Base-by-base conservation (phyloP, 2,797 vertebrate species). In the Serranus cabrilla region DNA sequence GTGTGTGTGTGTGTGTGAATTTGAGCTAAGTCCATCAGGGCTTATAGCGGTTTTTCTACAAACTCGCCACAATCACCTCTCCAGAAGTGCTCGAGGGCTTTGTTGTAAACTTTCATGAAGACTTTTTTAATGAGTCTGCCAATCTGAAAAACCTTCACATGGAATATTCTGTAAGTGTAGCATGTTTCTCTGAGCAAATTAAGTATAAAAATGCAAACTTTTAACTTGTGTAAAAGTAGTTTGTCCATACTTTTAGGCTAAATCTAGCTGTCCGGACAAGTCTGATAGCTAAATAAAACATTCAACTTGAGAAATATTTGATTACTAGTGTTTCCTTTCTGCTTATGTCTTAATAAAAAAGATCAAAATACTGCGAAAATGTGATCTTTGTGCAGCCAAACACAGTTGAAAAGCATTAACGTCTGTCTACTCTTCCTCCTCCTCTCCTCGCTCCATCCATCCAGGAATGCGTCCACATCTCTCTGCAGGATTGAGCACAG, bases 401-500 rank as follows among this genome's bases (percentile, higher is more conserved):
- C 45, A 45, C 11, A 47, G 31, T 4, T 59, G 10, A 78, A 40
- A 11, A 45, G 13, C 50, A 55, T 46, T 4, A 56, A 16, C 62
- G 40, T 42, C n/a, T 11, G 13, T 73, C 40, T 50, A 2, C 42
- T 16, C 31, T 27, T 73, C 46, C 57, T 18, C 42, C 42, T 37
- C 37, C 39, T 43, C 11, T 64, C n/a, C 34, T 60, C 63, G 4
- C 55, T 43, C 64, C 13, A 56, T 60, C 72, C 62, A 31, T 84
- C 58, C 46, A 46, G 56, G 79, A 60, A 76, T 51, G n/a, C 75
- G 58, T 78, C 49, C 52, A 42, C 52, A 14, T 70, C 45, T 65
- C 81, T 87, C 73, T 8, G 40, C 65, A 81, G 81, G 52, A 55
- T 18, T 66, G 71, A 80, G 74, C 73, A 64, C 42, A 56, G 66